Conservation (phyloP, 2,797 vertebrate genomes). For the Fratercula arctica region DNA sequence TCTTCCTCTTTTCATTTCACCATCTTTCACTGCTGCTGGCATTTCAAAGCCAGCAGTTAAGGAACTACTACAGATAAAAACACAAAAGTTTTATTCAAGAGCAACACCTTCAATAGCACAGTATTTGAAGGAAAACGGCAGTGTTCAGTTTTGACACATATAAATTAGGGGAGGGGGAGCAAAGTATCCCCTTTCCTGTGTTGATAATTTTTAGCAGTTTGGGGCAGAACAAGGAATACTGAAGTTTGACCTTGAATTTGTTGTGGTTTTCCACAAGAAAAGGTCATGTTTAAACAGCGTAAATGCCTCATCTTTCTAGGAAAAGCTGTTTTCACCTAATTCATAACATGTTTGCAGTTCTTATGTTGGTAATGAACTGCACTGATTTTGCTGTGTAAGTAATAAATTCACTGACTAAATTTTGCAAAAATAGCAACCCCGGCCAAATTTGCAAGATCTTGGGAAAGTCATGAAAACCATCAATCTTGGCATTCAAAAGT, state of each 20-base stretch:
- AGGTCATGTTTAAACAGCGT: background rate
- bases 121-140: background rate
- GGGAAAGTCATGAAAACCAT: slow-evolving; percentile 40
- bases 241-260: slow-evolving; percentile 36
- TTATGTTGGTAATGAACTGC: slow-evolving; percentile 38
- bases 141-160: background rate
- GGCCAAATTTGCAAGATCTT: slow-evolving; percentile 34
- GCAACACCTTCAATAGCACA: background rate
- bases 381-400: slow-evolving; percentile 38
- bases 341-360: slow-evolving; percentile 48
- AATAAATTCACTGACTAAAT: slow-evolving; percentile 53
- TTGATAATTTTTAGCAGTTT: background rate
- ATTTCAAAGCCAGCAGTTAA: background rate
- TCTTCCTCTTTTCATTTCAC: background rate
- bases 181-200: background rate
- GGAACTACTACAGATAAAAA: background rate
- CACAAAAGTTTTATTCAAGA: background rate
- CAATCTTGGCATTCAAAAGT: slow-evolving; percentile 26
- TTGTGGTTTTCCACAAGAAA: slow-evolving; percentile 38
- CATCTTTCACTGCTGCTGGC: background rate
- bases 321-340: slow-evolving; percentile 62
- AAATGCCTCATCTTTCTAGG: slow-evolving; percentile 36
- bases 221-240: background rate
- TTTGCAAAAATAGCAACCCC: background rate
- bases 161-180: background rate